A percentile compares a stretch with the other conserved stretches of the same genome.
These are phyloP conservation scores for Archocentrus centrarchus DNA, from an alignment of 2,113 vertebrate species.

Conservation along the genomic window DNA sequence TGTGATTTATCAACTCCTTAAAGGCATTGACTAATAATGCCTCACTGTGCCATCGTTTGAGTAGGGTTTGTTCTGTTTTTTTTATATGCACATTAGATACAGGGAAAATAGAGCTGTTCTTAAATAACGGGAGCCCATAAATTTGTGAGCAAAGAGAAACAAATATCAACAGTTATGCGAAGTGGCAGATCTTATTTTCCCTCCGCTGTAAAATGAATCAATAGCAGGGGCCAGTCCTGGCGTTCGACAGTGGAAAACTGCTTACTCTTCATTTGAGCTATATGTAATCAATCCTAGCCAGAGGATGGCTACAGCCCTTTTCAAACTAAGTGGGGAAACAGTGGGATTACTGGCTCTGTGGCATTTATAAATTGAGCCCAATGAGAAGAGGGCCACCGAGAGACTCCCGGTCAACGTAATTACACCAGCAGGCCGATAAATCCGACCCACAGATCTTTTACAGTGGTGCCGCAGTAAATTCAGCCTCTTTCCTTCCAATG, in stretches of 20 bases:
- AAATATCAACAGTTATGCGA: conserved; percentile 70
- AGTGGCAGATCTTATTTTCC: conserved; percentile 73
- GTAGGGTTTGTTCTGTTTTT: conserved; percentile 13
- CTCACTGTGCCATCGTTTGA: background rate
- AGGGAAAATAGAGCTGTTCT: conserved; percentile 39
- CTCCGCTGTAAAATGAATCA: conserved; percentile 71
- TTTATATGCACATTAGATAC: conserved; percentile 1
- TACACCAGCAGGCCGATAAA: conserved; percentile 77
- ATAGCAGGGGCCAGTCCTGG: conserved; percentile 49
- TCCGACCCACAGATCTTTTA: conserved; percentile 60
- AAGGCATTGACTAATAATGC: conserved; percentile 22
- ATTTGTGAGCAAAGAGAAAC: conserved; percentile 69
- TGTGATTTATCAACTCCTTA: conserved; percentile 29
- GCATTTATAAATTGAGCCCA: conserved; percentile 81
- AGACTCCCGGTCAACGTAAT: conserved; percentile 73
- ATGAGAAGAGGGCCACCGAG: conserved; percentile 64
- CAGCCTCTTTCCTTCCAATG: conserved; percentile 27
- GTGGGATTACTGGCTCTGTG: conserved; percentile 75
- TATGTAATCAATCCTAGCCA: conserved; percentile 77
- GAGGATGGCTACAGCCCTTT: conserved; percentile 58
- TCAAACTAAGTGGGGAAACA: conserved; percentile 75
- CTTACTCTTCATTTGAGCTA: conserved; percentile 79
- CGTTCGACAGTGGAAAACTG: conserved; percentile 73
- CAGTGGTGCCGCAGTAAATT: conserved; percentile 69
- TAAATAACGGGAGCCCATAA: conserved; percentile 50